Percentiles rank a stretch among this genome's conserved stretches.
These are phyloP conservation scores for Trogon melanurus DNA, from an alignment of 2,113 vertebrate genomes.

Conservation along the genomic window DNA sequence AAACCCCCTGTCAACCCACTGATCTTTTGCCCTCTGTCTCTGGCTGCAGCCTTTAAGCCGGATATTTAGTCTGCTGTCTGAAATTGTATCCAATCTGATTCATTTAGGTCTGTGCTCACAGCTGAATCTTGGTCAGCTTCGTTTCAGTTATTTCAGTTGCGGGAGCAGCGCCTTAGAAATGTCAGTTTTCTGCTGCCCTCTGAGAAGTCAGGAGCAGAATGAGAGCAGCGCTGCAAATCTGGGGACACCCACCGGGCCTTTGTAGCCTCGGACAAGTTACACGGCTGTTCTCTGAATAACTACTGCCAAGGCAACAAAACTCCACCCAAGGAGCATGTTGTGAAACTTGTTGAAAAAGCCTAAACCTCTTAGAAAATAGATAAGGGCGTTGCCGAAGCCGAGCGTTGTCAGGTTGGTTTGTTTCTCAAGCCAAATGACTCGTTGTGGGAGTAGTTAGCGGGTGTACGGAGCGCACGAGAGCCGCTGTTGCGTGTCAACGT, in stretches of 20 bases:
- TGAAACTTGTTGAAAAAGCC: background rate
- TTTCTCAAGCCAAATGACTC: background rate
- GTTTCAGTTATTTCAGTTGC: background rate
- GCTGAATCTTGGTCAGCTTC: background rate
- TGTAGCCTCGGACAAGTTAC: background rate
- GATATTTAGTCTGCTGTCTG: background rate
- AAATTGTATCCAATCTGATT: background rate
- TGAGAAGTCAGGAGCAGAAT: background rate
- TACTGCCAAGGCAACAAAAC: background rate
- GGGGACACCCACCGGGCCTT: background rate
- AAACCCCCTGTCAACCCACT: background rate
- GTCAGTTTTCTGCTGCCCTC: background rate
- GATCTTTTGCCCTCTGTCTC: background rate
- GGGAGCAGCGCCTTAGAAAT: background rate
- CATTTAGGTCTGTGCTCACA: background rate
- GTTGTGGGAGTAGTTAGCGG: background rate
- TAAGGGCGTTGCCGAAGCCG: background rate
- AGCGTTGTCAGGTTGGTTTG: accelerated
- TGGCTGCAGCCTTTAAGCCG: background rate
- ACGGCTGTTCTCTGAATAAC: background rate
- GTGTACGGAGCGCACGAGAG: accelerated
- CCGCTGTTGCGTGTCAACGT: background rate
- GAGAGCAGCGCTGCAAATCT: background rate
- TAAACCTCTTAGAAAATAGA: background rate
- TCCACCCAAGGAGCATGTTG: background rate